phyloP scores from a whole-genome alignment of 37 sponge, comb jelly and placozoan genomes.

The Bolinopsis microptera region DNA sequence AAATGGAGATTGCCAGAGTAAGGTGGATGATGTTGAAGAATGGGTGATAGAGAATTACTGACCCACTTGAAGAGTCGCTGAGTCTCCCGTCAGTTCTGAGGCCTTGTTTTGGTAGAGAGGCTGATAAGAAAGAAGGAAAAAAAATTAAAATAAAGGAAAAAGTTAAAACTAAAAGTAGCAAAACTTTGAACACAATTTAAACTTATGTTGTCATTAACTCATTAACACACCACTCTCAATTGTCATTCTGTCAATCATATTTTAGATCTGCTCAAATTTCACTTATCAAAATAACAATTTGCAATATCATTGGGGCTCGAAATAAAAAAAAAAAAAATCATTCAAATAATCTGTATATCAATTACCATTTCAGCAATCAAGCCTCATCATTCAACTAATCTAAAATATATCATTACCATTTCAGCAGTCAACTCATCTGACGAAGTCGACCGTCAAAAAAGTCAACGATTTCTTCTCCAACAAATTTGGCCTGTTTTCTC shows the following conservation, averaged over 20 bases:
- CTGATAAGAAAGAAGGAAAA: not conserved
- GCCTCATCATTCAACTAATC: no score
- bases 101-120: not conserved
- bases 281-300: no score
- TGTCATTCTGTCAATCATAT: no score
- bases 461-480: constrained; percentile 65
- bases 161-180: not conserved
- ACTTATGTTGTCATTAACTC: no score
- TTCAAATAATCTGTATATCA: no score
- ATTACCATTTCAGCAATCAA: no score
- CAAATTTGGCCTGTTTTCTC: not conserved
- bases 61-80: not conserved
- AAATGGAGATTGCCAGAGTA: not conserved
- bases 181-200: no score
- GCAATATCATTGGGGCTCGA: no score
- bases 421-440: not conserved
- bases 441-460: constrained; percentile 45
- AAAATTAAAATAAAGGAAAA: not conserved
- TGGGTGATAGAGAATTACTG: not conserved
- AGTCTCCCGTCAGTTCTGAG: not conserved
- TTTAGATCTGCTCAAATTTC: no score
- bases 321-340: no score
- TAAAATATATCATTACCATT: no score
- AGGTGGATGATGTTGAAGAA: not conserved
- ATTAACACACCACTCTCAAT: no score